Evolutionary conservation across 2,113 vertebrate species (phyloP).

Genomic region (Pseudois nayaur): DNA sequence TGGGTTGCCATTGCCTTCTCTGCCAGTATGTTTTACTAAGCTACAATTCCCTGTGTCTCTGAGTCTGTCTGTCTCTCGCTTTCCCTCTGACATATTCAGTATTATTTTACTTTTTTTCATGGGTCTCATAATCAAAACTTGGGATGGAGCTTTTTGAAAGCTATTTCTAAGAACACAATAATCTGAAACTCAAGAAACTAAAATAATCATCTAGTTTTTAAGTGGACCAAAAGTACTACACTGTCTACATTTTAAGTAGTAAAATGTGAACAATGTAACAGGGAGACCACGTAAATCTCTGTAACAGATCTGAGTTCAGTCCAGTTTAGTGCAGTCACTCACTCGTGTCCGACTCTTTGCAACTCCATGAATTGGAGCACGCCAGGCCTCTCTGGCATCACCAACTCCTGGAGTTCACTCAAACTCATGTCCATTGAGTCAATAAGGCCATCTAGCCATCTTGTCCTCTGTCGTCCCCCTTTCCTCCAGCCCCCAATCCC

Average conservation of each 20-base stretch:
- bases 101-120: not conserved
- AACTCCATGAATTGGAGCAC: fast-evolving
- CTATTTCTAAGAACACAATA: not conserved
- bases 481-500: not conserved
- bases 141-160: not conserved
- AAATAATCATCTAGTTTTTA: not conserved
- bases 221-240: not conserved
- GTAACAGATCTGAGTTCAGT: not conserved
- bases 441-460: not conserved
- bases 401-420: not conserved
- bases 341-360: fast-evolving
- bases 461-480: not conserved
- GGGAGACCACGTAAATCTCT: not conserved
- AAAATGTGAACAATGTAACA: not conserved
- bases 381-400: not conserved
- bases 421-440: fast-evolving
- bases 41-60: not conserved
- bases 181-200: not conserved
- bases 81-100: not conserved
- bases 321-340: not conserved
- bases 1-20: not conserved
- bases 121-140: not conserved
- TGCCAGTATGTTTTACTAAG: not conserved
- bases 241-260: not conserved
- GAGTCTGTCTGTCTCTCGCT: not conserved